These are phyloP conservation scores for Spondyliosoma cantharus DNA, from an alignment of 2,797 vertebrate species.

Conservation along the genomic window DNA sequence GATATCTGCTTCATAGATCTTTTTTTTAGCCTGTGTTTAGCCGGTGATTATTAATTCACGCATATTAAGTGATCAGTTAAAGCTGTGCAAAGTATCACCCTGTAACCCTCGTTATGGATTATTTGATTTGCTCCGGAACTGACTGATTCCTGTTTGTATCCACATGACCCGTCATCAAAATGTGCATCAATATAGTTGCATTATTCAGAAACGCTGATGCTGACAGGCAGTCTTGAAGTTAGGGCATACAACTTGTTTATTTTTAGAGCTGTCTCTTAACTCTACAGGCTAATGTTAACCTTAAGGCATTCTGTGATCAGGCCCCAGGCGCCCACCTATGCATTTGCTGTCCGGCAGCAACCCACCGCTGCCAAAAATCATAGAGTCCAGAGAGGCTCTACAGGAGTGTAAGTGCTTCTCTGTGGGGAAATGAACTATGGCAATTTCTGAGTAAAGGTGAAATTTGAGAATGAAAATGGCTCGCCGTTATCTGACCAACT, in stretches of 20 bases:
- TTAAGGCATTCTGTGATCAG: background rate
- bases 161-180: background rate
- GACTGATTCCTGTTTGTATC: slow-evolving; percentile 1
- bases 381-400: slow-evolving; percentile 5
- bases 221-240: background rate
- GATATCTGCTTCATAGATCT: background rate
- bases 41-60: slow-evolving; percentile 8
- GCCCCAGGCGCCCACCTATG: background rate
- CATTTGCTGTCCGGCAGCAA: background rate
- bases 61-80: slow-evolving; percentile 5
- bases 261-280: background rate
- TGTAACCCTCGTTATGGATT: background rate
- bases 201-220: slow-evolving; percentile 10
- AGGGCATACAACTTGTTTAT: background rate
- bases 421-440: slow-evolving; percentile 1
- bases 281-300: background rate
- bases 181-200: background rate
- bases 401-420: slow-evolving; percentile 1
- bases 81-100: background rate
- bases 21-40: no score
- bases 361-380: background rate
- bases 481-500: slow-evolving; percentile 9
- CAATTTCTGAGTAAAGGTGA: slow-evolving; percentile 8
- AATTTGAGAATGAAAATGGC: slow-evolving; percentile 24
- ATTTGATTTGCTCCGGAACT: slow-evolving; percentile 5